These are phyloP conservation scores for Hoplodrina ambigua DNA, from an alignment of 2,888 invertebrate species.

Conservation along the genomic window DNA sequence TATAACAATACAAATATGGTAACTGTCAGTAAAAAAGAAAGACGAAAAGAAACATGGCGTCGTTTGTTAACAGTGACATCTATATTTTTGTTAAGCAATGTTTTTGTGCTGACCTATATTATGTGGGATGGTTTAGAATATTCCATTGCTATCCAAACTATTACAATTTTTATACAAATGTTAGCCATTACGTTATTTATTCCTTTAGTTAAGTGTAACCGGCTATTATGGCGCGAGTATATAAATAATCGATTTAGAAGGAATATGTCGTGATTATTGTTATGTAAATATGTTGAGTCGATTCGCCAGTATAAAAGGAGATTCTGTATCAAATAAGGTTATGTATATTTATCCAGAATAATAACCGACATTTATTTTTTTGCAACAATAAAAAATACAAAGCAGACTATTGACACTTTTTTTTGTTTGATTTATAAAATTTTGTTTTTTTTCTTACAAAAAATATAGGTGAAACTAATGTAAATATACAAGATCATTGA, in stretches of 20 bases:
- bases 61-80: constrained; percentile 9
- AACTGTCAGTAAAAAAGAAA: constrained; percentile 2
- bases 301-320: too few species aligned
- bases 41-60: constrained; percentile 16
- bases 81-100: constrained; percentile 26
- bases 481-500: too few species aligned
- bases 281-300: too few species aligned
- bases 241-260: not conserved
- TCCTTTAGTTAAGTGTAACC: constrained; percentile 25
- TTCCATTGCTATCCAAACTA: not conserved
- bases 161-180: constrained; percentile 2
- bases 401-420: too few species aligned
- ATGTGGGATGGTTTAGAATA: constrained; percentile 11
- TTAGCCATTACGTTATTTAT: constrained; percentile 9
- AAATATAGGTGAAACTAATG: too few species aligned
- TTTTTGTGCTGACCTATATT: constrained; percentile 10
- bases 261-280: not conserved
- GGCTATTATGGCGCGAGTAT: constrained; percentile 11
- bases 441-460: too few species aligned
- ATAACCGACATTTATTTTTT: too few species aligned
- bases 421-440: too few species aligned
- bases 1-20: not conserved
- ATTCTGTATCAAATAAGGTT: too few species aligned
- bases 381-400: too few species aligned
- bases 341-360: too few species aligned